Conservation (phyloP, 2,888 invertebrate genomes). For the Cephalotes varians region DNA sequence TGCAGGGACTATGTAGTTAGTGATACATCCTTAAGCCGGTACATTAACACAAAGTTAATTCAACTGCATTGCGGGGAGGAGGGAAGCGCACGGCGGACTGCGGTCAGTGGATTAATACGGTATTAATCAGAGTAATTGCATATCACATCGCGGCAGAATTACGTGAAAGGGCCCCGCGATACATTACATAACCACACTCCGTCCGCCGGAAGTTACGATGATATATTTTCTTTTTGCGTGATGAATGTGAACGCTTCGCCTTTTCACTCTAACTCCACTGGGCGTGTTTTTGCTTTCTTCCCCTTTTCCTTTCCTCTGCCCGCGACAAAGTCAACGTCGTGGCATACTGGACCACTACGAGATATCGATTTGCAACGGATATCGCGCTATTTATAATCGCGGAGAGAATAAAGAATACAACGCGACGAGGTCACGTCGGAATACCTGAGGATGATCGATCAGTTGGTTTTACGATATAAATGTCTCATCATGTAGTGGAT, state of each 20-base stretch:
- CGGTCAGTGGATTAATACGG: slow-evolving; percentile 60
- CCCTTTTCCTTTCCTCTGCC: neutral
- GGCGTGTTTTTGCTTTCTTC: neutral
- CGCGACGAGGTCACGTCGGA: slow-evolving; percentile 58
- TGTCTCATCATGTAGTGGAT: slow-evolving; percentile 37
- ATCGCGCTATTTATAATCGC: slow-evolving; percentile 73
- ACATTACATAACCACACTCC: slow-evolving; percentile 12
- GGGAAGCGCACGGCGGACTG: neutral
- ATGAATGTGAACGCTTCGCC: slow-evolving; percentile 58
- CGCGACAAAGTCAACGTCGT: slow-evolving; percentile 33
- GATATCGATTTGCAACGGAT: slow-evolving; percentile 61
- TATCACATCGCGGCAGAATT: slow-evolving; percentile 57
- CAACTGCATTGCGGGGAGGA: neutral
- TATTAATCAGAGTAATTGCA: slow-evolving; percentile 68
- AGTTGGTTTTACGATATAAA: slow-evolving; percentile 65
- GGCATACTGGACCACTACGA: slow-evolving; percentile 51
- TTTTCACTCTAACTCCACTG: neutral
- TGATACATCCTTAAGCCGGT: neutral
- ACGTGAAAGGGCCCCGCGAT: slow-evolving; percentile 50
- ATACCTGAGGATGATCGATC: slow-evolving; percentile 74
- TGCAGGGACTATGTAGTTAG: no score
- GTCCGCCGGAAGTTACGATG: slow-evolving; percentile 30
- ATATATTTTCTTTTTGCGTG: slow-evolving; percentile 72
- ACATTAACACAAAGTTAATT: slow-evolving; percentile 62
- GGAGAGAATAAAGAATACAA: slow-evolving; percentile 60